A percentile compares a stretch with the other conserved stretches of the same genome.
Conservation (phyloP, 2,888 invertebrate species). For the Penaeus monodon region DNA sequence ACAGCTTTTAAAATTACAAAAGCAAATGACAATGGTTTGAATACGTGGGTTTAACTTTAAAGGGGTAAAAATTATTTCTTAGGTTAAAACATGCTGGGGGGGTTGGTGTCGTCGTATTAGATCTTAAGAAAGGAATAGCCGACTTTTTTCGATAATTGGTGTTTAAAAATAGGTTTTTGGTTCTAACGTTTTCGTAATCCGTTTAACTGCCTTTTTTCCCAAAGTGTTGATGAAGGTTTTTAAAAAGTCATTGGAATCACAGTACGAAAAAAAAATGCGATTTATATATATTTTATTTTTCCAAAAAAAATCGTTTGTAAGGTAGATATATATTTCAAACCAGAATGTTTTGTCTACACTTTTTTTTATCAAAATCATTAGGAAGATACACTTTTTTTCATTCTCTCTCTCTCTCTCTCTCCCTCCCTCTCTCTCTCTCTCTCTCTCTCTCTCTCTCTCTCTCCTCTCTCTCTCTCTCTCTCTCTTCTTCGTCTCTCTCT, state of each 20-base stretch:
- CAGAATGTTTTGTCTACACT: not conserved
- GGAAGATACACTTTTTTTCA: not conserved
- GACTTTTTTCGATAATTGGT: too few species aligned
- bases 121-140: too few species aligned
- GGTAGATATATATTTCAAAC: too few species aligned
- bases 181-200: too few species aligned
- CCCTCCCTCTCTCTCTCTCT: conserved; percentile 6
- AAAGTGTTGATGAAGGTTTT: not conserved
- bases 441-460: not conserved
- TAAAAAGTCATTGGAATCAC: not conserved
- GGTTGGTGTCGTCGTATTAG: too few species aligned
- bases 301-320: not conserved
- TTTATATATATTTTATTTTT: not conserved
- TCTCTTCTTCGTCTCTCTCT: not conserved
- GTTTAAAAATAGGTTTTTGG: too few species aligned
- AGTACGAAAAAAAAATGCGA: not conserved
- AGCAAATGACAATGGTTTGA: too few species aligned
- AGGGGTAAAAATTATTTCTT: too few species aligned
- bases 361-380: not conserved
- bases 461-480: too few species aligned
- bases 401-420: not conserved
- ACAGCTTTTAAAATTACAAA: too few species aligned
- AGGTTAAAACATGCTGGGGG: too few species aligned
- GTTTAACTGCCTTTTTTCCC: not conserved
- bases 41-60: too few species aligned